Evolutionary conservation across 2,888 invertebrate species (phyloP).

Genomic region (Trichopoda pennipes): DNA sequence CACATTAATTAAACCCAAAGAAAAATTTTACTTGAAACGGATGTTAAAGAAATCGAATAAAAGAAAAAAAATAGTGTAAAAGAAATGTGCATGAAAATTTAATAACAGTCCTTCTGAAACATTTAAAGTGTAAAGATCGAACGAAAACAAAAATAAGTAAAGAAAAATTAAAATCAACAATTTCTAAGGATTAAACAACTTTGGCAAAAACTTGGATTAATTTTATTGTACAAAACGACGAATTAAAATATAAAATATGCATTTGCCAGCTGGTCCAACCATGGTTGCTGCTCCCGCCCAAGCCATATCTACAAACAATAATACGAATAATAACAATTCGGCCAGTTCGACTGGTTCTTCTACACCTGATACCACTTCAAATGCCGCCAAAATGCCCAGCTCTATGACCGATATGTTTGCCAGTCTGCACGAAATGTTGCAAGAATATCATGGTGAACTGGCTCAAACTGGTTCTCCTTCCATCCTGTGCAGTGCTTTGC

Average conservation of each 20-base stretch:
- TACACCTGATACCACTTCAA: conserved; percentile 70
- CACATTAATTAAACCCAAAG: conserved; percentile 18
- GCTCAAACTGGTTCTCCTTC: conserved; percentile 97
- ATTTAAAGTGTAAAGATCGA: conserved; percentile 46
- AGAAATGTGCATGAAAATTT: conserved; percentile 41
- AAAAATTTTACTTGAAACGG: conserved; percentile 12
- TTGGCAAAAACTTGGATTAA: conserved; percentile 55
- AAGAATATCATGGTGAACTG: conserved; percentile 95
- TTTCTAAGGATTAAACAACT: conserved; percentile 23
- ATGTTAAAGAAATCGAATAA: conserved; percentile 22
- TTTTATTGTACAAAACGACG: conserved; percentile 33
- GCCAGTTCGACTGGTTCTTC: conserved; percentile 72
- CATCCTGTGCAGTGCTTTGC: conserved; percentile 95
- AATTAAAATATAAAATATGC: conserved; percentile 75
- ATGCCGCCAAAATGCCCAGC: conserved; percentile 81
- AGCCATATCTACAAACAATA: conserved; percentile 53
- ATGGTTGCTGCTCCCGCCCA: conserved; percentile 76
- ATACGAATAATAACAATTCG: conserved; percentile 66
- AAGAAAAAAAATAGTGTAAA: conserved; percentile 32
- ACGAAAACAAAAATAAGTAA: not conserved
- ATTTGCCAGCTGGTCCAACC: conserved; percentile 80
- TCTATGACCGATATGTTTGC: conserved; percentile 88
- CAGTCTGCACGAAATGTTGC: conserved; percentile 88
- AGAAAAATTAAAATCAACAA: conserved; percentile 16
- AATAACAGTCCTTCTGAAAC: conserved; percentile 15